Evolutionary conservation across 2,113 vertebrate species (phyloP).

Genomic region (Galemys pyrenaicus): DNA sequence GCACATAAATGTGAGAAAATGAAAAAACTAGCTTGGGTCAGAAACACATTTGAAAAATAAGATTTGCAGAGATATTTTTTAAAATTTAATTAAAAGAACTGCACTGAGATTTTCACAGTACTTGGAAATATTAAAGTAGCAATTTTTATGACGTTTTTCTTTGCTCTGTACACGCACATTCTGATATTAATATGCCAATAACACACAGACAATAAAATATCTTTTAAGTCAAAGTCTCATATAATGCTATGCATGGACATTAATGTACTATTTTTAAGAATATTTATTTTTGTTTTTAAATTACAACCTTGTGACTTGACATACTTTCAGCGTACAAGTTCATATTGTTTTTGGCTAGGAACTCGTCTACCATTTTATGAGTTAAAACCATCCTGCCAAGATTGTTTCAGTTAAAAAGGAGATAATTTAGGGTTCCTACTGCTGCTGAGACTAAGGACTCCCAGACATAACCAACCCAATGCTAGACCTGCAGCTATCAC

Average conservation of each 20-base stretch:
- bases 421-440: background rate
- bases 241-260: background rate
- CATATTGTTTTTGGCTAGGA: background rate
- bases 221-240: slow-evolving; percentile 32
- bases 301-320: background rate
- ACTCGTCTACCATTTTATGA: slow-evolving; percentile 22
- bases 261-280: slow-evolving; percentile 14
- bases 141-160: background rate
- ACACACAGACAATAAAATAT: background rate
- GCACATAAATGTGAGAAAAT: slow-evolving; percentile 13
- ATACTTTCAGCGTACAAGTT: background rate
- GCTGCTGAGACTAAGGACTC: background rate
- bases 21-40: background rate
- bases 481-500: background rate
- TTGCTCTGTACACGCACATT: background rate
- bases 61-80: slow-evolving; percentile 11
- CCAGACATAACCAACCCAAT: background rate
- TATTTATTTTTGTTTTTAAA: slow-evolving; percentile 47
- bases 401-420: background rate
- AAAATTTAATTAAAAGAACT: background rate
- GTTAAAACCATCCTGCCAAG: slow-evolving; percentile 21
- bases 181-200: slow-evolving; percentile 22
- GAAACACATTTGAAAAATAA: slow-evolving; percentile 31
- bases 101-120: background rate
- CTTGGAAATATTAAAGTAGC: background rate